Conservation (phyloP, 2,113 vertebrate species). For the Acanthisitta chloris region DNA sequence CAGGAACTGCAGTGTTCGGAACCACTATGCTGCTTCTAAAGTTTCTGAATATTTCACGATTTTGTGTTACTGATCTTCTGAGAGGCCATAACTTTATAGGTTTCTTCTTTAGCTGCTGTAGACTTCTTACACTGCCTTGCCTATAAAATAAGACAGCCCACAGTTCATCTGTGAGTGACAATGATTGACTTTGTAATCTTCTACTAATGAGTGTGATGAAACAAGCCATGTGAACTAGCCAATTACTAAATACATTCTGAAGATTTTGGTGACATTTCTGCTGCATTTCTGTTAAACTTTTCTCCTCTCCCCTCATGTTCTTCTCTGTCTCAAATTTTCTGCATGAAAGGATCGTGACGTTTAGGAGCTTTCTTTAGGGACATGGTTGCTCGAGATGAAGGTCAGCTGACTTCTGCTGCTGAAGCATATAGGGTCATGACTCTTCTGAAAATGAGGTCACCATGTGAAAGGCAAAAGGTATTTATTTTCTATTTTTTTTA, state of each 20-base stretch:
- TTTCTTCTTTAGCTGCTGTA: constrained; percentile 2
- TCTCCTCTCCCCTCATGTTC: neutral
- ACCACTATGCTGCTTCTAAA: neutral
- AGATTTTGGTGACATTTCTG: neutral
- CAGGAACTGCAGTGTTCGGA: constrained; percentile 63
- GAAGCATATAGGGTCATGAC: neutral
- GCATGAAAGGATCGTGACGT: neutral
- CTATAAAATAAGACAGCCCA: neutral
- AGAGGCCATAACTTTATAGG: neutral
- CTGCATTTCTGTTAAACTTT: neutral
- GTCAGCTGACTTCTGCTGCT: neutral
- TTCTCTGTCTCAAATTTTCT: neutral
- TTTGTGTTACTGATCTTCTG: constrained; percentile 56
- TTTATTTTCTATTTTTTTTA: neutral
- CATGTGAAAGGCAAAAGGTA: neutral
- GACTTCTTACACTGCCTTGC: neutral
- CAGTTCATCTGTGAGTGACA: neutral
- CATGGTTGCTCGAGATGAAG: neutral
- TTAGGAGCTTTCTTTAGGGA: neutral
- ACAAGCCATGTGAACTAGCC: neutral
- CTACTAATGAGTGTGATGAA: neutral
- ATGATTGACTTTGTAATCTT: neutral
- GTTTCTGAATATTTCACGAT: constrained; percentile 46
- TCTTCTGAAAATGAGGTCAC: neutral
- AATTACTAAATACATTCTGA: neutral